Conservation (phyloP, 1,140 invertebrate species). For the Thalassaphorura encarpata region DNA sequence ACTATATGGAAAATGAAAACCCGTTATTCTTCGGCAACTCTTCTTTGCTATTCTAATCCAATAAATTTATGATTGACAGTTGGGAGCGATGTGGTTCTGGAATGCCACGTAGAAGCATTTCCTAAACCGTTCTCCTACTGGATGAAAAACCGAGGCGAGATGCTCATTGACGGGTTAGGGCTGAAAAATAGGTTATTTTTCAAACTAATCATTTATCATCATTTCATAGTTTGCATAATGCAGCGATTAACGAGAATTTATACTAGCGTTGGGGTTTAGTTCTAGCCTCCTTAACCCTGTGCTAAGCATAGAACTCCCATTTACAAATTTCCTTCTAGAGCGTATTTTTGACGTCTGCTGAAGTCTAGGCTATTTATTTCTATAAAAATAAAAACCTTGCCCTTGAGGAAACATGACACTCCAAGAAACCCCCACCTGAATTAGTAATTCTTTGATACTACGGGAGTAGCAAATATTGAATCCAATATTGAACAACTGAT, state of each 20-base stretch:
- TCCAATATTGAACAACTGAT: too few species aligned
- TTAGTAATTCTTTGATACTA: not conserved
- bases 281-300: not conserved
- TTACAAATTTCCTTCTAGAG: not conserved
- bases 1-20: too few species aligned
- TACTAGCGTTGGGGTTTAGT: not conserved
- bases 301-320: not conserved
- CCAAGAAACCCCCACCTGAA: not conserved
- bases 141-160: slow-evolving; percentile 32
- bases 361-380: not conserved
- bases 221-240: not conserved
- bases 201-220: not conserved
- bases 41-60: too few species aligned
- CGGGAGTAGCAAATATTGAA: too few species aligned
- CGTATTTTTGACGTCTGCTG: not conserved
- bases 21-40: too few species aligned
- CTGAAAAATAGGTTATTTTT: slow-evolving; percentile 31
- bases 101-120: slow-evolving; percentile 43
- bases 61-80: too few species aligned
- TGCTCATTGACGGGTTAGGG: slow-evolving; percentile 31
- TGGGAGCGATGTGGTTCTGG: slow-evolving; percentile 64
- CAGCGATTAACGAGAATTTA: not conserved
- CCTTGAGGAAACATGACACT: not conserved
- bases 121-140: slow-evolving; percentile 32
- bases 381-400: not conserved